Conservation (phyloP, 2,113 vertebrate genomes). For the Myiagra hebetior region DNA sequence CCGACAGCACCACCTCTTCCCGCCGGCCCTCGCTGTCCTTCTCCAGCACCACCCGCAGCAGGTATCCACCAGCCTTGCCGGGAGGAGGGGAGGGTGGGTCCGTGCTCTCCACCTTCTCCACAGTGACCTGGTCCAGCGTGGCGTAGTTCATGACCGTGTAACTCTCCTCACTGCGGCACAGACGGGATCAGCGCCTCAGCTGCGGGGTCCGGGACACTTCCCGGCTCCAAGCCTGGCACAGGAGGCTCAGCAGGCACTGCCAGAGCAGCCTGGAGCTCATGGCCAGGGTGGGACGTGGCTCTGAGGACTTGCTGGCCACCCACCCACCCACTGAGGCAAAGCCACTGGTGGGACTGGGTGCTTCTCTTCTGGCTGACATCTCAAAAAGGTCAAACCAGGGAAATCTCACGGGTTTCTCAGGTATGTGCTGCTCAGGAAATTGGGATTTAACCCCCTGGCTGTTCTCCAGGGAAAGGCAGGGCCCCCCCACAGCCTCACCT, state of each 20-base stretch:
- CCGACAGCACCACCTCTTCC: constrained; percentile 78
- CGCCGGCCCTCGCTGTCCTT: constrained; percentile 83
- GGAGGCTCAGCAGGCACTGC: neutral
- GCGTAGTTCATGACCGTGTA: constrained; percentile 88
- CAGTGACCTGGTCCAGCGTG: constrained; percentile 79
- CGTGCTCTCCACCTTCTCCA: constrained; percentile 65
- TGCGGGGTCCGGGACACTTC: rapidly evolving
- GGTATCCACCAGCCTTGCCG: constrained; percentile 8
- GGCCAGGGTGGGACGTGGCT: neutral
- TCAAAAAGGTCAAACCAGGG: neutral
- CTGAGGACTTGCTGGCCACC: neutral
- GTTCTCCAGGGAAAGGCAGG: neutral
- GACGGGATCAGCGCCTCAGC: rapidly evolving
- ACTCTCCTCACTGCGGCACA: constrained; percentile 82
- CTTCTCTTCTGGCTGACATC: neutral
- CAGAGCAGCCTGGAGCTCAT: neutral
- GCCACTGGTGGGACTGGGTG: rapidly evolving
- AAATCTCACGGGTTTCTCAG: rapidly evolving
- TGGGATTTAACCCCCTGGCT: rapidly evolving
- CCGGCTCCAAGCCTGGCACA: rapidly evolving
- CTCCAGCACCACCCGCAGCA: constrained; percentile 82
- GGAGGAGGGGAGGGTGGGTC: constrained; percentile 56
- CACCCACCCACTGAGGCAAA: neutral
- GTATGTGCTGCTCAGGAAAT: rapidly evolving
- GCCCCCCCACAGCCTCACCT: constrained; percentile 65